Conservation (phyloP, 2,888 invertebrate genomes). For the Macroteleia sp. region DNA sequence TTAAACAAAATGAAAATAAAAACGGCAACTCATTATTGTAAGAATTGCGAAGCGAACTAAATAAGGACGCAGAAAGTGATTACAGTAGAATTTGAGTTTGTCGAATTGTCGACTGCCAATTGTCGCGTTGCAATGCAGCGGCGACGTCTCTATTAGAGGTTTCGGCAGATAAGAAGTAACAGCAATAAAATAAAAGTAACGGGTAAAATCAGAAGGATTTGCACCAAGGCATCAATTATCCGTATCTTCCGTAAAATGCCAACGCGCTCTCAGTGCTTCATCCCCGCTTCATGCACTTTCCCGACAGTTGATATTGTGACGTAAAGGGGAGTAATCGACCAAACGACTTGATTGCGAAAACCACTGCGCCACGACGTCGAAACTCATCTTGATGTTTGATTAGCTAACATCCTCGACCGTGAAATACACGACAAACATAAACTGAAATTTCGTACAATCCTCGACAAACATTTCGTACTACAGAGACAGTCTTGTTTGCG, state of each 20-base stretch:
- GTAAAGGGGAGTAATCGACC: slow-evolving; percentile 69
- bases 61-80: too few species aligned
- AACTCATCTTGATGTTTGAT: slow-evolving; percentile 61
- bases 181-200: slow-evolving; percentile 32
- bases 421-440: slow-evolving; percentile 57
- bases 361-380: slow-evolving; percentile 55
- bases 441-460: slow-evolving; percentile 16
- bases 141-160: slow-evolving; percentile 10
- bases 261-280: slow-evolving; percentile 68
- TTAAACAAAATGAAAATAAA: too few species aligned
- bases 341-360: slow-evolving; percentile 67
- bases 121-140: slow-evolving; percentile 9
- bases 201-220: slow-evolving; percentile 23
- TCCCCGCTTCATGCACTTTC: slow-evolving; percentile 62
- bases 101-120: slow-evolving; percentile 38
- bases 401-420: slow-evolving; percentile 66
- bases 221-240: slow-evolving; percentile 64
- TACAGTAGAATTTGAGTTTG: not conserved
- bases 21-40: too few species aligned
- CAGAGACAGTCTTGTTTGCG: too few species aligned
- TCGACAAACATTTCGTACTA: slow-evolving; percentile 15
- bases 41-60: too few species aligned
- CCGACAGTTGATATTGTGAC: slow-evolving; percentile 66
- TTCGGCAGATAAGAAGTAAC: slow-evolving; percentile 18
- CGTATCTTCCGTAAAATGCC: slow-evolving; percentile 68